phyloP scores from a whole-genome alignment of 2,113 vertebrate species.

The Prionailurus bengalensis region DNA sequence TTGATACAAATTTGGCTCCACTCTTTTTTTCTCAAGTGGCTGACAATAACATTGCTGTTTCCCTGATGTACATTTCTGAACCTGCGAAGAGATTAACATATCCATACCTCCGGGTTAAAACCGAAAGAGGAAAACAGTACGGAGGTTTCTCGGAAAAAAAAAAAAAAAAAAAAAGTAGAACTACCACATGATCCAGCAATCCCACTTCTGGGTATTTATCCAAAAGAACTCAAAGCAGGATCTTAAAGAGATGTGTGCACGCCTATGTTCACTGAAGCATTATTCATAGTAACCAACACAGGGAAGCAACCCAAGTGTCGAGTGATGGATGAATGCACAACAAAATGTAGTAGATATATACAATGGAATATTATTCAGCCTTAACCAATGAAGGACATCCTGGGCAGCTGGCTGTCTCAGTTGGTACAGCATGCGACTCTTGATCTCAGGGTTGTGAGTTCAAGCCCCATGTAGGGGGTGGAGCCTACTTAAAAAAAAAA shows the following conservation, averaged over 20 bases:
- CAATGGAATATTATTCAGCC: background rate
- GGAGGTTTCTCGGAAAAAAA: background rate
- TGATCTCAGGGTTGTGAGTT: background rate
- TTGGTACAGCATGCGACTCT: background rate
- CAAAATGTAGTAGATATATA: background rate
- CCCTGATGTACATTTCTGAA: conserved; percentile 5
- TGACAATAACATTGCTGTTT: background rate
- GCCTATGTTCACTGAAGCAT: background rate
- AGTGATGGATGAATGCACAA: background rate
- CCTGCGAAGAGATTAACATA: conserved; percentile 34
- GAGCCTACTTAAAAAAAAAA: background rate
- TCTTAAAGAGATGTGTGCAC: background rate
- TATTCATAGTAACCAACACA: background rate
- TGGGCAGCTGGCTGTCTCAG: background rate
- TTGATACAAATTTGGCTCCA: background rate
- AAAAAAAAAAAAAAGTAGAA: conserved; percentile 42
- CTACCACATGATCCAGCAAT: background rate
- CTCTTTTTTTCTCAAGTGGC: background rate
- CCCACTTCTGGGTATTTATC: background rate
- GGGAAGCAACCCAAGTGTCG: background rate
- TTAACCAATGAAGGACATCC: conserved; percentile 17
- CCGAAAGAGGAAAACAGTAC: conserved; percentile 51
- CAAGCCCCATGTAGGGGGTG: background rate
- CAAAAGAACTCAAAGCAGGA: background rate
- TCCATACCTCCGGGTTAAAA: conserved; percentile 35